Percentiles rank a stretch among this genome's conserved stretches.
Conservation (phyloP, 2,797 vertebrate species). For the Bucorvus abyssinicus region DNA sequence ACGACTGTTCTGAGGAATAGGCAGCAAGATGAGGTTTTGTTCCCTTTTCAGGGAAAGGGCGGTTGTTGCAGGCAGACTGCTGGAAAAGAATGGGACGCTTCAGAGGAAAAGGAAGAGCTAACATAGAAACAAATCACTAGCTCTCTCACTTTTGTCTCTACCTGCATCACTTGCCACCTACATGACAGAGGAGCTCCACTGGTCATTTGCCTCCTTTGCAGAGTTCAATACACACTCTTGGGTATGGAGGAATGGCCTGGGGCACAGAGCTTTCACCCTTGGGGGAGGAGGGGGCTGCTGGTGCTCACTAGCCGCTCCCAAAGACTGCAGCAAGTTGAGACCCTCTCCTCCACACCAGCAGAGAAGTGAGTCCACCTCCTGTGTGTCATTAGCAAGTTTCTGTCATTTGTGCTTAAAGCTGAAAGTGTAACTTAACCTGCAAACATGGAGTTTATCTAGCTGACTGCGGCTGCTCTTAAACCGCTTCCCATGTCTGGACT, state of each 20-base stretch:
- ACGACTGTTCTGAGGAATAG: neutral
- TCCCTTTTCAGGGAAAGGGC: neutral
- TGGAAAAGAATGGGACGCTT: neutral
- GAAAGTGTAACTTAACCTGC: neutral
- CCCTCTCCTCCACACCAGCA: neutral
- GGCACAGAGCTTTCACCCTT: neutral
- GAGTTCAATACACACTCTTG: neutral
- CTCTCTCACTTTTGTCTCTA: neutral
- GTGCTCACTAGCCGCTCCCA: neutral
- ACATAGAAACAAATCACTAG: neutral
- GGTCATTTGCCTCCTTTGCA: neutral
- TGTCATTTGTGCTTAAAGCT: neutral
- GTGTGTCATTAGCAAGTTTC: neutral
- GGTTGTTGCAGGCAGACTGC: neutral
- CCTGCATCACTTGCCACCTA: neutral
- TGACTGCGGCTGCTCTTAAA: neutral
- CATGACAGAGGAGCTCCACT: neutral
- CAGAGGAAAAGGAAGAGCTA: neutral
- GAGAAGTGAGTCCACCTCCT: no score
- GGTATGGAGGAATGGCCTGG: neutral
- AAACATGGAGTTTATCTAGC: neutral
- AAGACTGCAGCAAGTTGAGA: neutral
- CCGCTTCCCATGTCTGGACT: neutral
- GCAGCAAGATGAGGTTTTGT: neutral
- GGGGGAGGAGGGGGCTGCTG: rapidly evolving